Conservation (phyloP, 37 sponge, comb jelly and placozoan species). For the Geodia barretti region DNA sequence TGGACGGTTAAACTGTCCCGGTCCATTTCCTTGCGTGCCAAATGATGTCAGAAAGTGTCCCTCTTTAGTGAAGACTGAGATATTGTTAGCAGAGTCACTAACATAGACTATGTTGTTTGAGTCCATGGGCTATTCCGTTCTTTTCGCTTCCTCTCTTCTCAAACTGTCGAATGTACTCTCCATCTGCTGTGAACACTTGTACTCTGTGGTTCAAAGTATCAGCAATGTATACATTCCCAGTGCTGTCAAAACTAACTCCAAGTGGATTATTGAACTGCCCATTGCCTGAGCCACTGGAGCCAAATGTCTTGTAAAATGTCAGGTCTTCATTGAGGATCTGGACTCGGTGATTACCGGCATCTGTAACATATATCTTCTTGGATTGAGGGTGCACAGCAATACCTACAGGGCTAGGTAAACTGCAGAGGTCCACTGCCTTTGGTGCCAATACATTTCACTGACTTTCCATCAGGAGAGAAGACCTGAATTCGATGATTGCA, state of each 20-base stretch:
- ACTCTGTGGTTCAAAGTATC: conserved; percentile 47
- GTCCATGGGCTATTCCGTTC: too few species aligned
- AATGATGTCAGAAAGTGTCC: too few species aligned
- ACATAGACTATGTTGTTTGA: too few species aligned
- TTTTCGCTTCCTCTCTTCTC: too few species aligned
- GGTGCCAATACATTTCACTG: conserved; percentile 17
- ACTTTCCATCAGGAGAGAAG: conserved; percentile 31
- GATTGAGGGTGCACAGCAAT: conserved; percentile 8
- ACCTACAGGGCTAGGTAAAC: conserved; percentile 39
- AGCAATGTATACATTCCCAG: conserved; percentile 37
- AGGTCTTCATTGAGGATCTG: conserved; percentile 27
- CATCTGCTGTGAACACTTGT: conserved; percentile 34
- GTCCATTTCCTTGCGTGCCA: too few species aligned
- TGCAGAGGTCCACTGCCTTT: conserved; percentile 27
- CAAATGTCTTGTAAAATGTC: not conserved
- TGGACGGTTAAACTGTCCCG: too few species aligned
- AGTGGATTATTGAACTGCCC: conserved; percentile 43
- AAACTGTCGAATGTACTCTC: not conserved
- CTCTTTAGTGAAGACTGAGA: too few species aligned
- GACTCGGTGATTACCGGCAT: conserved; percentile 27
- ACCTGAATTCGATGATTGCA: conserved; percentile 45
- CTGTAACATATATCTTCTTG: conserved; percentile 40
- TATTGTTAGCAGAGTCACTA: too few species aligned
- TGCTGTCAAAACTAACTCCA: conserved; percentile 28
- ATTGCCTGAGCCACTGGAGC: conserved; percentile 19